Base-by-base conservation (phyloP, 1,140 invertebrate species). In the Aporrectodea caliginosa region DNA sequence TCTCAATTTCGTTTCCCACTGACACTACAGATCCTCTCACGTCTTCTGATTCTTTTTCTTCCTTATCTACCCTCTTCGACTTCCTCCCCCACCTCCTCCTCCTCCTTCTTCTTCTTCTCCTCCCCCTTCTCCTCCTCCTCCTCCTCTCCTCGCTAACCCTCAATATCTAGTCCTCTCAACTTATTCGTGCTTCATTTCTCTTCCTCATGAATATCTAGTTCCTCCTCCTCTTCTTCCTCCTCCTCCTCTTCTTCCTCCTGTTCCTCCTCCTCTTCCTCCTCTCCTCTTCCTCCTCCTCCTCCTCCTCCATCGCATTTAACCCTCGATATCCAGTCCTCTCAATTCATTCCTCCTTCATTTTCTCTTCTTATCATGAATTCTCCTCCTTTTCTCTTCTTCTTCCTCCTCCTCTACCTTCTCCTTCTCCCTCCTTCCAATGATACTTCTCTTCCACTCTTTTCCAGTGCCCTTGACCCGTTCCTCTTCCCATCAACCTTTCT, bases 331-430 rank as follows among this genome's bases (percentile, higher is more conserved):
- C 68, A 16, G 16, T n/a, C n/a, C 68, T 69, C 68, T n/a, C n/a
- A 16, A 16, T n/a, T 69, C 68, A 16, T 69, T n/a, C n/a, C 68
- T 69, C 68, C 68, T 69, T n/a, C n/a, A 16, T 69, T n/a, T n/a
- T 69, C 68, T 69, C n/a, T n/a, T n/a, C n/a, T n/a, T n/a, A n/a
- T n/a, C n/a, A n/a, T n/a, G n/a, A n/a, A n/a, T n/a, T n/a, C 68
- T 69, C 68, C 68, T 69, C 68, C n/a, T n/a, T 69, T n/a, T n/a
- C n/a, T n/a, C n/a, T n/a, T n/a, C 68, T 16, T 69, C 68, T n/a
- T 16, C n/a, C 68, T n/a, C 16, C n/a, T n/a, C 68, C 16, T 69
- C 68, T n/a, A n/a, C n/a, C 68, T n/a, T 16, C n/a, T n/a, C 68
- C 16, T 69, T n/a, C 68, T 16, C n/a, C 68, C 68, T 16, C n/a